Conservation (phyloP, 2,113 vertebrate genomes). For the Asarcornis scutulata region DNA sequence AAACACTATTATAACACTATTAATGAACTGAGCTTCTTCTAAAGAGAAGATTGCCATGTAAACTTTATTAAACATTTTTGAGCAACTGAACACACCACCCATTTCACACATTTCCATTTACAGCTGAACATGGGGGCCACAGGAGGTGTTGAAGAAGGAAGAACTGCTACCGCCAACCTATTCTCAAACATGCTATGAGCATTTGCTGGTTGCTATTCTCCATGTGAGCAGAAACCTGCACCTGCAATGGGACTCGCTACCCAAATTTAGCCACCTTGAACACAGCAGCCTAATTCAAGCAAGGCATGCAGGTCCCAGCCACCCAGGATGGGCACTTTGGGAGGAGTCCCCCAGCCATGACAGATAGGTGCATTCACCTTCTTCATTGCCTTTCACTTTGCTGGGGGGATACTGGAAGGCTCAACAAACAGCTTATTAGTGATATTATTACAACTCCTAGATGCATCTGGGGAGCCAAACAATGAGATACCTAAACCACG, state of each 20-base stretch:
- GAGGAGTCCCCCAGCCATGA: not conserved
- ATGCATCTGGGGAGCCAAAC: not conserved
- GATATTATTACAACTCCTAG: no score
- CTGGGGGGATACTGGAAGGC: not conserved
- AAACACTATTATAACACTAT: no score
- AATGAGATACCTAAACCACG: not conserved
- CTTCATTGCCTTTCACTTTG: not conserved
- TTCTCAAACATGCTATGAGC: not conserved
- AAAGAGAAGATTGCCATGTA: not conserved
- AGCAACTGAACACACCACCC: accelerated
- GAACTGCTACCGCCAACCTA: not conserved
- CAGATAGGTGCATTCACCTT: accelerated
- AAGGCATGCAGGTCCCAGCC: accelerated
- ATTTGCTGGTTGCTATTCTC: not conserved
- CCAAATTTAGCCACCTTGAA: not conserved
- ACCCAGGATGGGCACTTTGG: accelerated
- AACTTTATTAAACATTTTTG: not conserved
- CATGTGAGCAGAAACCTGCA: not conserved
- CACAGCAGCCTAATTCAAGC: not conserved
- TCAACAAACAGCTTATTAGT: not conserved
- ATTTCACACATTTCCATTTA: not conserved
- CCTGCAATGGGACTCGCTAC: not conserved
- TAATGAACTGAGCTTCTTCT: not conserved
- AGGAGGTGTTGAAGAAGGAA: not conserved
- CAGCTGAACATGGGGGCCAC: not conserved